Base-by-base conservation (phyloP, 2,888 invertebrate species). In the Cyclophora albipunctata region DNA sequence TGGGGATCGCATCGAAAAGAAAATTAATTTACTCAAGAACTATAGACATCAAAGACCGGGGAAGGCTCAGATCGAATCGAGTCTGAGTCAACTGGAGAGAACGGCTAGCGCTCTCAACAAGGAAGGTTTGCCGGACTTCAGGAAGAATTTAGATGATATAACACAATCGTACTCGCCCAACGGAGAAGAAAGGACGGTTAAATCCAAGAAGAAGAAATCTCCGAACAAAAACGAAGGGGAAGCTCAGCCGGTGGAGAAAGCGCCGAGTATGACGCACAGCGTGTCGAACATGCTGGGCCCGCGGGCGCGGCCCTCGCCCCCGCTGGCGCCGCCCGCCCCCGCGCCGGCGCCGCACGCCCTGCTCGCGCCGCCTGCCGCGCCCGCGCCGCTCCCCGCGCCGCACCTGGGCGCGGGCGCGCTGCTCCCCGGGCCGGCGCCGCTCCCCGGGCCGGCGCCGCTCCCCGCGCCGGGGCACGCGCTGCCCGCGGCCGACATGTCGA, bases 141-240 rank as follows among this genome's bases (percentile, higher is more conserved):
- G 89, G 7, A 84, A 73, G 55, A 88, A 88, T 55, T 72, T 89
- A 47, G 89, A 89, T 50, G 88, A 89, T 58, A 89, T 89, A 42
- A 89, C 89, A 2, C 85, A 88, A 49, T 88, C 89, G 0, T 89
- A 89, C 53, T 87, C 89, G 0, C 88, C 88, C 0, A 77, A 74
- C 0, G 71, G 74, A 5, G 86, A 87, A 48, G 85, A 86, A 35
- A 81, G 75, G 57, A 66, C 72, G 0, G 66, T 65, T 4, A 84
- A 83, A 58, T 74, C 84, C 2, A 84, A 80, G 56, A 89, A 89
- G 73, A 88, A 88, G 52, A 82, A 81, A 42, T 81, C 84, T 3
- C 87, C 87, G 0, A 73, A 62, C 40, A 87, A 87, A 63, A 55
- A 62, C 7, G 83, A 84, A 20, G 20, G 54, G 58, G 84, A 84